A percentile compares a stretch with the other conserved stretches of the same genome.
Evolutionary conservation across 2,888 invertebrate species (phyloP).

Genomic region (Caenorhabditis panamensis): DNA sequence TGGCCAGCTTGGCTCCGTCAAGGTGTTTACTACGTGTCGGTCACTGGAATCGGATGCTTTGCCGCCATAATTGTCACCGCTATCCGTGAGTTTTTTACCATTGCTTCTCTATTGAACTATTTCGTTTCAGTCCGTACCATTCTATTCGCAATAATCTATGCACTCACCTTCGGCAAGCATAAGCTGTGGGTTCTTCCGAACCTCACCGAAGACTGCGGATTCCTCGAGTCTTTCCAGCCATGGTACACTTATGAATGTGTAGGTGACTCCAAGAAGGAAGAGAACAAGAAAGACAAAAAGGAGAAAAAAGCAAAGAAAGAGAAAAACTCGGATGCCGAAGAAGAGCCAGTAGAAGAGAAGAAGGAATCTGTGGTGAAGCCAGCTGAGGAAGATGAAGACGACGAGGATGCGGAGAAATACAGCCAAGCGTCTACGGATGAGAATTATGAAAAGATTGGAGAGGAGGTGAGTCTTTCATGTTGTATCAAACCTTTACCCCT

Average conservation of each 20-base stretch:
- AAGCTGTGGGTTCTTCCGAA: conserved; percentile 99
- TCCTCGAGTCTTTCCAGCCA: conserved; percentile 98
- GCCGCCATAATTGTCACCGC: conserved; percentile 93
- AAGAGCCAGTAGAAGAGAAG: conserved; percentile 1
- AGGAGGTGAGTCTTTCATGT: conserved; percentile 33
- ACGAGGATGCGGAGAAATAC: conserved; percentile 60
- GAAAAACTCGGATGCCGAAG: conserved; percentile 29
- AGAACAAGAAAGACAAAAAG: conserved; percentile 62
- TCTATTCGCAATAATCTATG: conserved; percentile 93
- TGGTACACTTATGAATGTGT: conserved; percentile 85
- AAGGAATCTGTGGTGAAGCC: conserved; percentile 35
- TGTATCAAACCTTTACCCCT: background rate
- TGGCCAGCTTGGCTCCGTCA: conserved; percentile 91
- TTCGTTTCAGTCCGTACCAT: conserved; percentile 87
- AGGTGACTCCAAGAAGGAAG: conserved; percentile 41
- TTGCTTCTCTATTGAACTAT: background rate
- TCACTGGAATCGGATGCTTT: conserved; percentile 94
- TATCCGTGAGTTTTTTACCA: conserved; percentile 84
- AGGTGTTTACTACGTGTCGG: conserved; percentile 96
- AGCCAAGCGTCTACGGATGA: conserved; percentile 60
- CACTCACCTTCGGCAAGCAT: conserved; percentile 90
- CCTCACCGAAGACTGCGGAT: conserved; percentile 96
- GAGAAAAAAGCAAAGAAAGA: conserved; percentile 64
- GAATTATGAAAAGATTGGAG: conserved; percentile 60
- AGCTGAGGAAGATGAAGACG: conserved; percentile 36